Conservation (phyloP, 1,140 invertebrate species). For the Akabosia matsudoensis region DNA sequence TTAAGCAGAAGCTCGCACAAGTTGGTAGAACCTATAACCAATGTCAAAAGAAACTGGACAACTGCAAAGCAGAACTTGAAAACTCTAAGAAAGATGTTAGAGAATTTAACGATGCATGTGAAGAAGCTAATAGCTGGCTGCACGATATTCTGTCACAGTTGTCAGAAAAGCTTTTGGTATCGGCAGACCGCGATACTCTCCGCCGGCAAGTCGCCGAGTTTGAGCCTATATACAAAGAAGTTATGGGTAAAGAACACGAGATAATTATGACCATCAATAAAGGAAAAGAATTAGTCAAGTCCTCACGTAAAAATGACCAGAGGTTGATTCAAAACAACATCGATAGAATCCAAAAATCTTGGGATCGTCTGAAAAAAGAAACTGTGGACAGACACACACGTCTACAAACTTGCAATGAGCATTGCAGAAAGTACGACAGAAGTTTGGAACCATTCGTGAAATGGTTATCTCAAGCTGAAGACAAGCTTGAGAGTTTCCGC, state of each 20-base stretch:
- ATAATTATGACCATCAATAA: constrained; percentile 91
- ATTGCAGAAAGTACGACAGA: constrained; percentile 84
- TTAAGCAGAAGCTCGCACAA: constrained; percentile 78
- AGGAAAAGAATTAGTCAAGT: constrained; percentile 71
- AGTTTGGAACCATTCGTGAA: constrained; percentile 79
- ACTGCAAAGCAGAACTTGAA: constrained; percentile 84
- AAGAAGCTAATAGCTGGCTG: constrained; percentile 74
- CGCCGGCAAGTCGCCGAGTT: constrained; percentile 82
- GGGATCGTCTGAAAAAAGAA: constrained; percentile 84
- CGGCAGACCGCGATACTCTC: constrained; percentile 76
- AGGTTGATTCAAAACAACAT: constrained; percentile 65
- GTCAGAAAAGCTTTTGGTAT: constrained; percentile 73
- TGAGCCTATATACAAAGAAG: constrained; percentile 82
- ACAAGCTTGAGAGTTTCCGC: constrained; percentile 73
- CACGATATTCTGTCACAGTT: constrained; percentile 69
- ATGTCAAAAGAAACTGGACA: constrained; percentile 82
- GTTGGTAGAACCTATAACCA: constrained; percentile 79
- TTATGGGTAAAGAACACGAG: constrained; percentile 85
- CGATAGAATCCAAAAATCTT: constrained; percentile 80
- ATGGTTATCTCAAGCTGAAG: constrained; percentile 82
- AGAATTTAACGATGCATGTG: constrained; percentile 56
- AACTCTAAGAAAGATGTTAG: constrained; percentile 63
- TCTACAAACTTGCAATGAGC: constrained; percentile 80
- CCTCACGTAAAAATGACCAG: constrained; percentile 52
- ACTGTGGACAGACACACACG: constrained; percentile 77